Base-by-base conservation (phyloP, 2,113 vertebrate genomes). In the Malurus alboscapulatus region DNA sequence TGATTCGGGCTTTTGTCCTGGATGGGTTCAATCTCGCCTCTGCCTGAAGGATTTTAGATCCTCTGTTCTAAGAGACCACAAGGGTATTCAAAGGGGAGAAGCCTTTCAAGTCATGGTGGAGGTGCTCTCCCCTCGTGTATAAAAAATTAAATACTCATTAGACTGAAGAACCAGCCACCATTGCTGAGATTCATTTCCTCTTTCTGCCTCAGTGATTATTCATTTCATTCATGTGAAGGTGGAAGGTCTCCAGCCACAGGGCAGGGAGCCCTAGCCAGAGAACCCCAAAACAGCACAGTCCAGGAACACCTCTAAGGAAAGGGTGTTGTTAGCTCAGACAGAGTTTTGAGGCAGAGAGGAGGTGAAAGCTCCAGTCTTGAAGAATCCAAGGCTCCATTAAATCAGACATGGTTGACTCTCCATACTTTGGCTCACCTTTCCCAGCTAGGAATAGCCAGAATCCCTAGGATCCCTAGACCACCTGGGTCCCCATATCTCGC, bases 121-220 rank as follows among this genome's bases (percentile, higher is more conserved):
- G 24, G 21, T 36, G 12, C 55, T 84, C 10, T 62, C 6, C 80
- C 51, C 8, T 68, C 55, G 4, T 25, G 1, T 47, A 48, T 57
- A 63, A 91, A 84, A 80, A 69, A 36, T 68, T 79, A 84, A 80
- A 77, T 25, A 47, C 24, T 59, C 40, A 24, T 63, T 88, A 84
- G 38, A 38, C 14, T 40, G 40, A 54, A 10, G 14, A 67, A 6
- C 6, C 19, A 72, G 14, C 4, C 44, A 48, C 16, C 14, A 22
- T 18, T 51, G 5, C 21, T 59, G 48, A 91, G 29, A 81, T 75
- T 84, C 0, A 48, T 81, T 87, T 81, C 24, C 11, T 71, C 17
- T 53, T 91, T 75, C 27, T 57, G 75, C 17, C 29, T 85, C 85
- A 68, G 12, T 2, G 3, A 65, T 15, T 61, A n/a, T 87, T 84